Base-by-base conservation (phyloP, 1,140 invertebrate genomes). In the Achroia grisella region DNA sequence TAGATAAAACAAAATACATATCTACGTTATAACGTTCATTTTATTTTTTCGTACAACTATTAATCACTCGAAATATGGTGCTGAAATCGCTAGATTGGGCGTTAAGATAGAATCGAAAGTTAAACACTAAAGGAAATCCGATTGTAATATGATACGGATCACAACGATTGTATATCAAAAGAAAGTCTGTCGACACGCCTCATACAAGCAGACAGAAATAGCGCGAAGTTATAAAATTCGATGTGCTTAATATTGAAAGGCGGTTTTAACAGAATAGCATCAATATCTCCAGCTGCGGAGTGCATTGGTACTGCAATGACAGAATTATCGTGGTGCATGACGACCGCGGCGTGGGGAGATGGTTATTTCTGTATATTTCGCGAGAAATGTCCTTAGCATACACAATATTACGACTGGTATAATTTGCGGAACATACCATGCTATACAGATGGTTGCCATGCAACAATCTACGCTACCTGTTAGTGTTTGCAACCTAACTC, bases 321-420 rank as follows among this genome's bases (percentile, higher is more conserved):
- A 66, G 70, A 83, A 74, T 83, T 77, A 79, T 76, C 69, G 54
- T 39, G 48, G 17, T 6, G 17, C 17, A 23, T 3, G 17, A 52
- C 48, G 57, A 49, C 47, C 56, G 51, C 63, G 47, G 59, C 63
- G 72, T 65, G 76, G 70, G 65, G 66, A 65, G 47, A 33, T 36
- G 63, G 62, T 66, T 83, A 83, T 83, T 80, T 75, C 61, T 74
- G 76, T 64, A 70, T 62, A 57, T 77, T 83, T 80, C 57, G 76
- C 79, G 65, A 73, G 72, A 79, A 74, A 41, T 60, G 62, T 66
- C 61, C 53, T 68, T 62, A 61, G 53, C 58, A 56, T 63, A 37
- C 45, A 32, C 17, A 23, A 23, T 23, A 23, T 23, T 23, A 23
- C 17, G 17, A 23, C 17, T 23, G 17, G 32, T 52, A 62, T 58